These are phyloP conservation scores for Neopelma chrysocephalum DNA, from an alignment of 2,797 vertebrate genomes.

Conservation along the genomic window DNA sequence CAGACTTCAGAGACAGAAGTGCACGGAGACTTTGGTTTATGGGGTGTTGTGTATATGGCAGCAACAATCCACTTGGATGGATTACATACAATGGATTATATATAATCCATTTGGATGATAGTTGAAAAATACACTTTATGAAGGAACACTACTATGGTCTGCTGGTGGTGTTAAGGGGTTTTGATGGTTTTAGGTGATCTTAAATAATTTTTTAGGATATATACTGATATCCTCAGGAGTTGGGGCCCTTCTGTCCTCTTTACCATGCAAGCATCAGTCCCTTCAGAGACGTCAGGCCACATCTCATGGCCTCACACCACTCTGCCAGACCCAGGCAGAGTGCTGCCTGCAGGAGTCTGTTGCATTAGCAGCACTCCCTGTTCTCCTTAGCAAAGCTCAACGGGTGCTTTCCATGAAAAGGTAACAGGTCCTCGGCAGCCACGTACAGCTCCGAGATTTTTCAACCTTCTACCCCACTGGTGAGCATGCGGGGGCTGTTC, in stretches of 20 bases:
- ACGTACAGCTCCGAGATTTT: background rate
- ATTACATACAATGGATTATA: too few relatives aligned
- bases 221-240: background rate
- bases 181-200: background rate
- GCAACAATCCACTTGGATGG: background rate
- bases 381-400: background rate
- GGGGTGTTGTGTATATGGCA: background rate
- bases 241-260: background rate
- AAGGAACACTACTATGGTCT: background rate
- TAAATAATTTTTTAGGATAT: background rate
- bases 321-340: background rate
- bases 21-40: background rate
- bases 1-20: background rate
- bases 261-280: background rate
- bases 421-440: background rate
- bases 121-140: background rate
- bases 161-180: background rate
- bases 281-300: background rate
- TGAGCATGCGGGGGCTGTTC: background rate
- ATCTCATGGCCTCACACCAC: background rate
- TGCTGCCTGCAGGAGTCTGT: background rate
- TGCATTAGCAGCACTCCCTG: background rate
- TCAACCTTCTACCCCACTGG: background rate
- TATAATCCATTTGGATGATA: background rate
- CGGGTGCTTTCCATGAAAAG: background rate